A percentile compares a stretch with the other conserved stretches of the same genome.
Evolutionary conservation across 2,797 vertebrate species (phyloP).

Genomic region (Crocodylus rhombifer): DNA sequence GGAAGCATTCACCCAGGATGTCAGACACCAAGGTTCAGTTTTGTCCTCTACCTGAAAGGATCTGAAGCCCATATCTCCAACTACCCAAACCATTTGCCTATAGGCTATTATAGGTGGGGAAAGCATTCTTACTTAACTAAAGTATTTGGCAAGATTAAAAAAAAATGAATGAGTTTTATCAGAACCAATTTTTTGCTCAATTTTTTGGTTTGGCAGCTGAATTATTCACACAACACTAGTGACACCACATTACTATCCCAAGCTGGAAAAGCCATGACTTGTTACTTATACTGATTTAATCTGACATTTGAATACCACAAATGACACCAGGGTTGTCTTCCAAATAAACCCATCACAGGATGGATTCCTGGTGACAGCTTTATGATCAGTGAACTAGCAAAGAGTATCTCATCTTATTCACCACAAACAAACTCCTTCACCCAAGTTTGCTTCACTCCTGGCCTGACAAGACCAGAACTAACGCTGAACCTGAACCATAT

Average conservation of each 20-base stretch:
- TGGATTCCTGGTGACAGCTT: neutral
- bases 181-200: neutral
- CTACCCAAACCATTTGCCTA: neutral
- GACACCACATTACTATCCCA: neutral
- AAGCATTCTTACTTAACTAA: neutral
- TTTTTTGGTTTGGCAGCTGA: neutral
- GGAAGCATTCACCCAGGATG: neutral
- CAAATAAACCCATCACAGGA: neutral
- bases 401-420: neutral
- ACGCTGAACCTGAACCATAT: neutral
- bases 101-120: neutral
- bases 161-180: neutral
- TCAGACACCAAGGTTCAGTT: neutral
- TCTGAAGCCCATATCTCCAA: neutral
- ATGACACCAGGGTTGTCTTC: neutral
- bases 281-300: neutral
- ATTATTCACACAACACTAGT: neutral
- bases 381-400: neutral
- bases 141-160: neutral
- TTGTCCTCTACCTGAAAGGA: neutral
- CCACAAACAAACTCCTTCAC: neutral
- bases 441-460: neutral
- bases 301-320: neutral
- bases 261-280: neutral
- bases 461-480: neutral